phyloP scores from a whole-genome alignment of 2,113 vertebrate species.

The Indicator maculatus region DNA sequence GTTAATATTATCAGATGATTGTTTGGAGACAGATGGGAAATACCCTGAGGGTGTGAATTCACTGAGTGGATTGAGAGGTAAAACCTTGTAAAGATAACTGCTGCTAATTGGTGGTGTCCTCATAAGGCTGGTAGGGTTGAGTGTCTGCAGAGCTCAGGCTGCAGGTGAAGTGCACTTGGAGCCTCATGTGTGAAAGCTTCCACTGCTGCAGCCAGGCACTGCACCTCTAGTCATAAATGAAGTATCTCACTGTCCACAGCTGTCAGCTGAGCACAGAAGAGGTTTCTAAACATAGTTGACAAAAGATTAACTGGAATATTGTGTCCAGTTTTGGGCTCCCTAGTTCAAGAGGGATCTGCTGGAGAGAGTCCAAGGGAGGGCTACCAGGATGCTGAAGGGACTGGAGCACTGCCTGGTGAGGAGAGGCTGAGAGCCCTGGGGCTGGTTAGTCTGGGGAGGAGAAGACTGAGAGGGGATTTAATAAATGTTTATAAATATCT shows the following conservation, averaged over 20 bases:
- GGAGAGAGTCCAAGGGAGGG: no score
- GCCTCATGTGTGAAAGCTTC: not conserved
- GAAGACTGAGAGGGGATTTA: no score
- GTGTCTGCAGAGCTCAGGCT: not conserved
- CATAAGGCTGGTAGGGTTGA: not conserved
- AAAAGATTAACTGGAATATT: not conserved
- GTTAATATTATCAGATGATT: not conserved
- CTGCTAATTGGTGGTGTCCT: not conserved
- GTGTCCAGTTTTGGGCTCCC: no score
- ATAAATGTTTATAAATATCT: no score
- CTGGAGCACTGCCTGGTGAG: no score
- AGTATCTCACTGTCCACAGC: not conserved
- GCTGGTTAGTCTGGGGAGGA: no score
- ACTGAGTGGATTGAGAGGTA: not conserved
- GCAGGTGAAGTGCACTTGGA: not conserved
- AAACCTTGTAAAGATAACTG: not conserved
- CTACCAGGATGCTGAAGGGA: no score
- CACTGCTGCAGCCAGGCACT: not conserved
- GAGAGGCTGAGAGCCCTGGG: no score
- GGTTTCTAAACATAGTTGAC: not conserved
- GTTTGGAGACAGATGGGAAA: not conserved
- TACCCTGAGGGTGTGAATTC: not conserved
- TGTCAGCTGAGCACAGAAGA: rapidly evolving
- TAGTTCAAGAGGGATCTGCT: no score
- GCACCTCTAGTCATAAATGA: not conserved